Percentiles rank a stretch among this genome's conserved stretches.
Evolutionary conservation across 2,888 invertebrate genomes (phyloP).

Genomic region (Malachius bipustulatus): DNA sequence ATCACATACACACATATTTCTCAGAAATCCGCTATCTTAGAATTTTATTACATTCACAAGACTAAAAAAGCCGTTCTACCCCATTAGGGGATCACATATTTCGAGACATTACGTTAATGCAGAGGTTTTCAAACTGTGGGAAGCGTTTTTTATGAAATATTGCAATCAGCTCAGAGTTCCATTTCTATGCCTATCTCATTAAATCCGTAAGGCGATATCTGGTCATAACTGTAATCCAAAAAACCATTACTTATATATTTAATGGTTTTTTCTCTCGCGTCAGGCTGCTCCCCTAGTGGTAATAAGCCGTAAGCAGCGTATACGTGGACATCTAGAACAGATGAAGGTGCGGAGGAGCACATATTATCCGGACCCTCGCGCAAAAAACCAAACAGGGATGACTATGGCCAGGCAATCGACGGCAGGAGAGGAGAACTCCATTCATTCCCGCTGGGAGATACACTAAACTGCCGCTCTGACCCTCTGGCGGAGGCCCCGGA

Average conservation of each 20-base stretch:
- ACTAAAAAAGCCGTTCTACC: too few species aligned
- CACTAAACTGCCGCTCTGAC: constrained; percentile 3
- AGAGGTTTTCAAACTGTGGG: constrained; percentile 2
- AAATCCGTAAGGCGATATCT: constrained; percentile 2
- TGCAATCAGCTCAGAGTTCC: constrained; percentile 2
- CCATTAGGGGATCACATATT: too few species aligned
- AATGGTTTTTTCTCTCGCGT: neutral
- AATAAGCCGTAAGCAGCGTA: neutral
- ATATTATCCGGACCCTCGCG: constrained; percentile 3
- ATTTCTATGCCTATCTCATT: constrained; percentile 3
- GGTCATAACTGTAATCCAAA: constrained; percentile 2
- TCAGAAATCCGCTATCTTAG: too few species aligned
- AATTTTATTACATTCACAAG: too few species aligned
- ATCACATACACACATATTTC: too few species aligned
- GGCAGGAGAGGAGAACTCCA: neutral
- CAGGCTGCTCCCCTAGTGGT: neutral
- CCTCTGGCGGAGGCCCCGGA: too few species aligned
- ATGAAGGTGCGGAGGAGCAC: constrained; percentile 1
- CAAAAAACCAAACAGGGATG: constrained; percentile 3
- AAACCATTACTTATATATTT: constrained; percentile 2
- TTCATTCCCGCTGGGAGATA: constrained; percentile 2
- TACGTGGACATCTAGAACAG: constrained; percentile 2
- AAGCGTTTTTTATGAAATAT: constrained; percentile 1
- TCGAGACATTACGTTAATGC: neutral
- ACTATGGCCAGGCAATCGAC: constrained; percentile 2